These are phyloP conservation scores for Ardeotis arabs DNA, from an alignment of 2,113 vertebrate species.

Conservation along the genomic window DNA sequence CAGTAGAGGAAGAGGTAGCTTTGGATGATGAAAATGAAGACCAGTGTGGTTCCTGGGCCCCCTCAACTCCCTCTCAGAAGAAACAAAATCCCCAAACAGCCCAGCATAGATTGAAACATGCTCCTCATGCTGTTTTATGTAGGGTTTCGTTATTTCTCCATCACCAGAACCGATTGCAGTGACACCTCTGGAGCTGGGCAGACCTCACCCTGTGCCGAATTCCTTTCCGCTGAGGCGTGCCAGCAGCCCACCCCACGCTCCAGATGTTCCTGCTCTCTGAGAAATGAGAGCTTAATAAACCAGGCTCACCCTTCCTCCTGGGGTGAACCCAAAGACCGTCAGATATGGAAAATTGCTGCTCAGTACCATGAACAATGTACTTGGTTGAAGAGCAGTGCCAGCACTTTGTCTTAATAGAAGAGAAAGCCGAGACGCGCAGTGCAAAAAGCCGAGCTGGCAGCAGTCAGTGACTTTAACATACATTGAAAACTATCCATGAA, in stretches of 20 bases:
- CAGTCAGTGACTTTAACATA: slow-evolving; percentile 49
- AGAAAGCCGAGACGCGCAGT: slow-evolving; percentile 44
- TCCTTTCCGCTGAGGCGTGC: slow-evolving; percentile 70
- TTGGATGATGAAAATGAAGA: background rate
- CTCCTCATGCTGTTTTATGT: background rate
- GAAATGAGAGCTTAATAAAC: slow-evolving; percentile 74
- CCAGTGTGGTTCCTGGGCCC: background rate
- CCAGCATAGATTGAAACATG: background rate
- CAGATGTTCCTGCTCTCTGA: slow-evolving; percentile 78
- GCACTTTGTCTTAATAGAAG: slow-evolving; percentile 72
- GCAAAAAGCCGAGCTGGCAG: slow-evolving; percentile 70
- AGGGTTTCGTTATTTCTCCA: slow-evolving; percentile 60
- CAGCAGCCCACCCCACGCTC: slow-evolving; percentile 68
- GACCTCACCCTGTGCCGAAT: slow-evolving; percentile 70
- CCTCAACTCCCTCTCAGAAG: slow-evolving; percentile 27
- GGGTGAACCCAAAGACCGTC: slow-evolving; percentile 75
- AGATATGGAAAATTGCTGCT: slow-evolving; percentile 75
- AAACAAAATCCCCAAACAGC: slow-evolving; percentile 24
- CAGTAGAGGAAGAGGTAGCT: background rate
- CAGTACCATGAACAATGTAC: slow-evolving; percentile 70
- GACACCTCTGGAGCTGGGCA: slow-evolving; percentile 79
- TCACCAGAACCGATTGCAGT: slow-evolving; percentile 69
- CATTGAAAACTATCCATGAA: slow-evolving; percentile 60
- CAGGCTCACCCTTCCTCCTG: slow-evolving; percentile 80
- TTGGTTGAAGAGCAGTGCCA: slow-evolving; percentile 54